These are phyloP conservation scores for Lissonota sp. DNA, from an alignment of 2,888 invertebrate species.

Conservation along the genomic window DNA sequence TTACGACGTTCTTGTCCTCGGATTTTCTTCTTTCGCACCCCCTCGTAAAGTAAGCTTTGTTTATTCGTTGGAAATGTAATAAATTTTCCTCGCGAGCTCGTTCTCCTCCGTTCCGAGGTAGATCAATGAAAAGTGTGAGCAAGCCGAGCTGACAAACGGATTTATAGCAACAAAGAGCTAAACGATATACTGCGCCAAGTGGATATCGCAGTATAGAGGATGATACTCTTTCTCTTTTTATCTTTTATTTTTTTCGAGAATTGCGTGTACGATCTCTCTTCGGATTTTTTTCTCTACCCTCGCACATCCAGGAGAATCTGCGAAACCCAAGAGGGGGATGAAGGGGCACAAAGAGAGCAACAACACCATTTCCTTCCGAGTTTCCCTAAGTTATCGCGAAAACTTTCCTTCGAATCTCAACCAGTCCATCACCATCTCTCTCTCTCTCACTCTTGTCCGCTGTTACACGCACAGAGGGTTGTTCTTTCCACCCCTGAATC, in stretches of 20 bases:
- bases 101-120: too few relatives aligned
- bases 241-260: neutral
- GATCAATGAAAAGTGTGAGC: constrained; percentile 50
- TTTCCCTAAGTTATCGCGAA: constrained; percentile 46
- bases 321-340: constrained; percentile 1
- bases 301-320: constrained; percentile 6
- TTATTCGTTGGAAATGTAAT: too few relatives aligned
- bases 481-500: constrained; percentile 1
- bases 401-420: constrained; percentile 34
- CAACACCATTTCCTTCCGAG: neutral
- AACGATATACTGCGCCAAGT: neutral
- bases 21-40: too few relatives aligned
- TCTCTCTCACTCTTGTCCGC: neutral
- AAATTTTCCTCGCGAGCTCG: too few relatives aligned
- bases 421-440: neutral
- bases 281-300: constrained; percentile 7
- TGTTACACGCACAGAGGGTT: constrained; percentile 1
- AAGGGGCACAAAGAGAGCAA: constrained; percentile 8
- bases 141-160: constrained; percentile 72
- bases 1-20: too few relatives aligned
- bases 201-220: too few relatives aligned
- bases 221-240: too few relatives aligned
- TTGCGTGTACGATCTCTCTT: neutral
- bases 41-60: too few relatives aligned
- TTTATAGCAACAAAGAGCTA: constrained; percentile 58